Percentiles rank a stretch among this genome's conserved stretches.
These are phyloP conservation scores for Dicerorhinus sumatrensis DNA, from an alignment of 2,113 vertebrate species.

Conservation along the genomic window DNA sequence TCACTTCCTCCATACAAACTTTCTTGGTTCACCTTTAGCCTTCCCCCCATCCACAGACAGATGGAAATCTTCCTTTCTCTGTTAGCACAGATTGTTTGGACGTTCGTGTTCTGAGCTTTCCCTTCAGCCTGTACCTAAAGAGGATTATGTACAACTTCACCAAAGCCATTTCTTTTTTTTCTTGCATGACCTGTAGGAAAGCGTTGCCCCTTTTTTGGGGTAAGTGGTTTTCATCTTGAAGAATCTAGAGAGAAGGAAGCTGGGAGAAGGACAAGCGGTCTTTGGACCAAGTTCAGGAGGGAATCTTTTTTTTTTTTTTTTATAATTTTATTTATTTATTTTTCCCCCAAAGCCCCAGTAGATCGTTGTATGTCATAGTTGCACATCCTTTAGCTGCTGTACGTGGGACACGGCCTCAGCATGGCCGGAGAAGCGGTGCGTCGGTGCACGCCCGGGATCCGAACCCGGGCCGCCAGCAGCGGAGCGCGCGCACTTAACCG, in stretches of 20 bases:
- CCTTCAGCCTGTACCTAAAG: neutral
- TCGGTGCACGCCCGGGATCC: too few species aligned
- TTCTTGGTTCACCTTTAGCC: rapidly evolving
- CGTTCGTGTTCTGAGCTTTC: neutral
- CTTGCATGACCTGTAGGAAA: neutral
- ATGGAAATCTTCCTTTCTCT: neutral
- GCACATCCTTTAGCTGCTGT: too few species aligned
- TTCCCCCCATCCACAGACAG: rapidly evolving
- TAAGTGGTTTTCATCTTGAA: neutral
- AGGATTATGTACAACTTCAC: neutral
- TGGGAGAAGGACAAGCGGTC: neutral
- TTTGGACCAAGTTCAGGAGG: neutral
- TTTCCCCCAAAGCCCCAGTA: too few species aligned
- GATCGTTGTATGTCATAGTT: too few species aligned
- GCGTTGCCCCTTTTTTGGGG: rapidly evolving
- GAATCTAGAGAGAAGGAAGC: neutral
- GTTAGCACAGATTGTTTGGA: neutral
- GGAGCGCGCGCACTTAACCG: too few species aligned
- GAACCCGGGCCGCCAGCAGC: too few species aligned
- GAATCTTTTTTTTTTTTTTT: too few species aligned
- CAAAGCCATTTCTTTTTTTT: neutral
- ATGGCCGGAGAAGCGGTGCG: too few species aligned
- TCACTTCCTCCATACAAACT: neutral
- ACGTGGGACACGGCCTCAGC: too few species aligned
- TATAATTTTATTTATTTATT: too few species aligned